Percentiles rank a stretch among this genome's conserved stretches.
phyloP scores from a whole-genome alignment of 2,797 vertebrate species.

The Cossypha heuglini region DNA sequence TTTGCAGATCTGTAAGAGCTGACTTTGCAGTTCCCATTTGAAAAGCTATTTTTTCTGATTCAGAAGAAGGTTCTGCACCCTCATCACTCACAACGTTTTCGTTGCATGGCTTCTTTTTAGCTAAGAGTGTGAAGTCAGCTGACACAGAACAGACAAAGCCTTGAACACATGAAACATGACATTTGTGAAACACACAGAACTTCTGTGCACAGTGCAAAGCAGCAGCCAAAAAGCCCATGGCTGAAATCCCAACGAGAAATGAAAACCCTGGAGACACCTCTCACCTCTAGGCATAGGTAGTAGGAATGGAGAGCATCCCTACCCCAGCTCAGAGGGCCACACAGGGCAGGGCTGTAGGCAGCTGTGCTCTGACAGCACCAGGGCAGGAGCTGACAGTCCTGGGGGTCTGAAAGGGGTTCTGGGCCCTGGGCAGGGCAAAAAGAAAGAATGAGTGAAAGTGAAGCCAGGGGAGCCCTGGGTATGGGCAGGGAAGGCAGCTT shows the following conservation, averaged over 20 bases:
- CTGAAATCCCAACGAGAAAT: neutral
- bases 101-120: neutral
- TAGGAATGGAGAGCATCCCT: neutral
- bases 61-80: neutral
- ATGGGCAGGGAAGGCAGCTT: neutral
- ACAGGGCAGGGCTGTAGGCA: neutral
- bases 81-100: neutral
- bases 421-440: neutral
- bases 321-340: neutral
- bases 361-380: neutral
- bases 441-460: too few species aligned
- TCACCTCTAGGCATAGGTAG: neutral
- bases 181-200: neutral
- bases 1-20: neutral
- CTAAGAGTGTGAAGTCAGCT: neutral
- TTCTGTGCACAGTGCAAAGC: neutral
- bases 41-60: neutral
- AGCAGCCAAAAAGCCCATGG: neutral
- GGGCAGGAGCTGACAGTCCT: neutral
- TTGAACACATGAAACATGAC: neutral
- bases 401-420: neutral
- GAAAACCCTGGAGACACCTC: neutral
- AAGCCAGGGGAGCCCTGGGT: neutral
- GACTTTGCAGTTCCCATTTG: neutral
- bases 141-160: neutral